phyloP scores from a whole-genome alignment of 2,113 vertebrate species.

The Notothenia coriiceps region DNA sequence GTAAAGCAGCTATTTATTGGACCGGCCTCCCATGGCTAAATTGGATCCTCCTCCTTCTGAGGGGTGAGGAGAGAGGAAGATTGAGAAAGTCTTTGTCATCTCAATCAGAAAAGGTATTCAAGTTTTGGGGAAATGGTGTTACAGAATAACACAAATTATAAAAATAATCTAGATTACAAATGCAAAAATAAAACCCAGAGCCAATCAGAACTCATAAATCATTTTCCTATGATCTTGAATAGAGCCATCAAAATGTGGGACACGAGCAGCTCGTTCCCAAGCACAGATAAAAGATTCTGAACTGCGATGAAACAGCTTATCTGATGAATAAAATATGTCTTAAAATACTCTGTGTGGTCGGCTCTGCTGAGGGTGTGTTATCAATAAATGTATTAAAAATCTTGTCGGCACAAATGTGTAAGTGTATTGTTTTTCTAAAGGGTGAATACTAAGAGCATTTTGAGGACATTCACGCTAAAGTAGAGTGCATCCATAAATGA shows the following conservation, averaged over 20 bases:
- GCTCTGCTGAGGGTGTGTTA: conserved; percentile 20
- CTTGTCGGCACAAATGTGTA: conserved; percentile 52
- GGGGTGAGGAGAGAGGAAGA: conserved; percentile 22
- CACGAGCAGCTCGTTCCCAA: conserved; percentile 36
- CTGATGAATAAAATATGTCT: conserved; percentile 68
- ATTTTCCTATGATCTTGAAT: conserved; percentile 68
- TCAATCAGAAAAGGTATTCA: background rate
- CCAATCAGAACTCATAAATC: conserved; percentile 61
- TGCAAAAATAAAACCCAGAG: conserved; percentile 14
- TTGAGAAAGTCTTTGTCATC: conserved; percentile 25
- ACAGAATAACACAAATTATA: conserved; percentile 34
- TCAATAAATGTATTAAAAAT: conserved; percentile 58
- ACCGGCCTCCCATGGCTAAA: conserved; percentile 72
- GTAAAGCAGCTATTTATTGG: conserved; percentile 80
- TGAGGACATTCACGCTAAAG: conserved; percentile 45
- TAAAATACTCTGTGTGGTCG: conserved; percentile 45
- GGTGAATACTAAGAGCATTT: conserved; percentile 42
- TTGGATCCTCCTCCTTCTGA: conserved; percentile 72
- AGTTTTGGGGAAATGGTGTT: conserved; percentile 44
- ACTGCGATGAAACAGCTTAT: conserved; percentile 48
- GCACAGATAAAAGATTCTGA: conserved; percentile 55
- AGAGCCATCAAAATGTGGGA: conserved; percentile 60
- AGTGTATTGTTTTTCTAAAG: conserved; percentile 54
- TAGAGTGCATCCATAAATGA: conserved; percentile 65
- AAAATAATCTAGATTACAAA: conserved; percentile 37